Percentiles rank a stretch among this genome's conserved stretches.
phyloP scores from a whole-genome alignment of 2,888 invertebrate genomes.

The Drosophila paranaensis region DNA sequence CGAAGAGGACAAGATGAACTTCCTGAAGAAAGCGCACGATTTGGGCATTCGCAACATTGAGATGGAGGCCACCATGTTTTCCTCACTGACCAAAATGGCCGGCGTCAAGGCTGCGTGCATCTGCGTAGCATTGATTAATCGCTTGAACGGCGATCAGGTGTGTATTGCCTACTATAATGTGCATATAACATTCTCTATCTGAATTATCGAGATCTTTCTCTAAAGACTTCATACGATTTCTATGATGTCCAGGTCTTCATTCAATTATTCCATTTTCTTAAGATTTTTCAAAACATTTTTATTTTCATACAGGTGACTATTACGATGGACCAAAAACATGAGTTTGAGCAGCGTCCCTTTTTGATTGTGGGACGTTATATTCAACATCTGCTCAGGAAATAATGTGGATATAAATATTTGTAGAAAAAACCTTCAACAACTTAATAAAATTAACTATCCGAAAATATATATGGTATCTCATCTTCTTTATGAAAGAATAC shows the following conservation, averaged over 20 bases:
- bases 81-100: constrained; percentile 88
- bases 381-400: constrained; percentile 76
- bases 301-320: constrained; percentile 73
- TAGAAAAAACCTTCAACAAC: too few species aligned
- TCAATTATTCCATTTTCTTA: not conserved
- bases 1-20: constrained; percentile 88
- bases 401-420: too few species aligned
- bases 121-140: constrained; percentile 90
- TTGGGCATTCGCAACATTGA: constrained; percentile 91
- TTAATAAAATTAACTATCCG: too few species aligned
- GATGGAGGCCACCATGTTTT: constrained; percentile 92
- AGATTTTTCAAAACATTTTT: not conserved
- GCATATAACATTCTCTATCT: too few species aligned
- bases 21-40: constrained; percentile 85
- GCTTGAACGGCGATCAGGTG: constrained; percentile 90
- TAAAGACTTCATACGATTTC: too few species aligned
- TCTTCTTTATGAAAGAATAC: too few species aligned
- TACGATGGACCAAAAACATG: constrained; percentile 87
- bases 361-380: constrained; percentile 88
- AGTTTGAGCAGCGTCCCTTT: constrained; percentile 86
- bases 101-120: constrained; percentile 89
- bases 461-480: too few species aligned
- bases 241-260: too few species aligned
- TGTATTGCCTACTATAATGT: not conserved
- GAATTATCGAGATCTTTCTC: too few species aligned